These are phyloP conservation scores for Thalassarche chlororhynchos DNA, from an alignment of 2,113 vertebrate genomes.

Conservation along the genomic window DNA sequence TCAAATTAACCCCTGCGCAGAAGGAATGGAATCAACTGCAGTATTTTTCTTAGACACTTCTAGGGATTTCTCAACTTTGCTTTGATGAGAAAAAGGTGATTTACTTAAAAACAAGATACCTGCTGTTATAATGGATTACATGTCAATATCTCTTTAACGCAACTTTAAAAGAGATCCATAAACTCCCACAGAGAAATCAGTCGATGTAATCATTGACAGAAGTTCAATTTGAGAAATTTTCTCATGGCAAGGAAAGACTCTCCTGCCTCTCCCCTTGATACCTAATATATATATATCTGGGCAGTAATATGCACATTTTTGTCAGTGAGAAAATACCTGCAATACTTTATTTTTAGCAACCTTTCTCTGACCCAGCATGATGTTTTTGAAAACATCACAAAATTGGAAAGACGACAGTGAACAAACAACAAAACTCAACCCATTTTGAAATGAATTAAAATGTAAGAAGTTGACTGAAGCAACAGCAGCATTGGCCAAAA, in stretches of 20 bases:
- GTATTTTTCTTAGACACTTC: neutral
- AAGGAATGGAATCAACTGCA: neutral
- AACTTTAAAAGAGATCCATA: neutral
- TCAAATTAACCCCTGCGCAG: neutral
- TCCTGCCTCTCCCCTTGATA: neutral
- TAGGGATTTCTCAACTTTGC: neutral
- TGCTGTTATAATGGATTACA: neutral
- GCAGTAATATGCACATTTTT: accelerated
- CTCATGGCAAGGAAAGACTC: neutral
- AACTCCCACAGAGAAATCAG: neutral
- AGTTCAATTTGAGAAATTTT: neutral
- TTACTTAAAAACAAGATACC: neutral
- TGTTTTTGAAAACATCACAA: conserved; percentile 8
- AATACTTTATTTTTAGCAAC: neutral
- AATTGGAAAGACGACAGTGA: neutral
- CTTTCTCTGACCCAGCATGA: neutral
- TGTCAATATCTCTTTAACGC: neutral
- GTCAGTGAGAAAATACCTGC: neutral
- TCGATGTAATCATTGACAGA: neutral
- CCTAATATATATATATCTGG: neutral
- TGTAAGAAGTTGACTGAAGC: neutral
- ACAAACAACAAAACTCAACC: neutral
- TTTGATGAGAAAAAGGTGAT: neutral
- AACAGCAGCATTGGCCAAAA: neutral
- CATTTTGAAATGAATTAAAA: neutral